Evolutionary conservation across 2,113 vertebrate species (phyloP), one percentile per base, ranked within the genome.

Genomic region (Rhineura floridana): DNA sequence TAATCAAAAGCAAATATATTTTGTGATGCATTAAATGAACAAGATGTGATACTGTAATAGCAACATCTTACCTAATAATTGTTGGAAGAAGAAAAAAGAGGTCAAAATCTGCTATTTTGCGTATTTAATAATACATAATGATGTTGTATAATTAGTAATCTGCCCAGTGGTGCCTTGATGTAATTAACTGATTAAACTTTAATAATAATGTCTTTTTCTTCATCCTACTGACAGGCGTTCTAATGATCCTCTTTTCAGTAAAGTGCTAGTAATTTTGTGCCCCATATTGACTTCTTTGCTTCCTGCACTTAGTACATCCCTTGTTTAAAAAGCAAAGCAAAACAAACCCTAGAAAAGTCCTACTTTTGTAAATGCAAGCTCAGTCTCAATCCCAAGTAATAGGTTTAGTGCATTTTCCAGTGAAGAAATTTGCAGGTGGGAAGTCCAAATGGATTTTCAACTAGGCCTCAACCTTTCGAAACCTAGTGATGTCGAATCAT

Each of bases 391-490:
- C 89, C 88, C 88, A 93, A 87, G 92, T 87, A 94, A 95, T 94
- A 94, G 94, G 92, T 96, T 96, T 94, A 96, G 94, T 95, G 92
- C 94, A 95, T 96, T 96, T 97, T 97, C 91, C 93, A 93, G 96
- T 95, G 81, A 55, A 91, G 92, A 97, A 46, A 94, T 96, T 97
- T 97, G 91, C 97, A 98, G 97, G 97, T 97, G 98, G 96, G 95
- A n/a, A 98, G 97, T 96, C 98, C 98, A 99, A 99, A 98, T 99
- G 98, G 98, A 99, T 98, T 98, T 98, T 98, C 98, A 99, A 98
- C 98, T 98, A 98, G 98, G 97, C 97, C 97, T 98, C 97, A 98
- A 98, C 97, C 97, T 98, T 95, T 98, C 97, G 97, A 98, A 98
- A 98, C 97, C 96, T 97, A 97, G 96, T 95, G 96, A 97, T 96